phyloP scores from a whole-genome alignment of 2,797 vertebrate genomes.

The Muraenolepis orangiensis region DNA sequence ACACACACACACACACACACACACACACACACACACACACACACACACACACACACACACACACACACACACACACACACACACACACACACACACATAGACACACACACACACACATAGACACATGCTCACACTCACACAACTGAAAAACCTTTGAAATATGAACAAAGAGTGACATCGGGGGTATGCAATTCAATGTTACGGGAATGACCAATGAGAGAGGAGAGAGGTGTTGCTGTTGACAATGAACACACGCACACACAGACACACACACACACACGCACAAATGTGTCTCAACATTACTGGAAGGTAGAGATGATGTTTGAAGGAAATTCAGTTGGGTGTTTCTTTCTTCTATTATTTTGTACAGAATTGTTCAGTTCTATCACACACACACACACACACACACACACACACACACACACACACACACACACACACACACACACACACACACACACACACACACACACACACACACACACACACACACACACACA shows the following conservation, averaged over 20 bases:
- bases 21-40: slow-evolving; percentile 4
- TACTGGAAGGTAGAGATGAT: background rate
- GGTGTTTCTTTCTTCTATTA: background rate
- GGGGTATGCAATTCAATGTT: slow-evolving; percentile 74
- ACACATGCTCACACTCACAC: slow-evolving; percentile 19
- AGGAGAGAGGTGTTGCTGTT: slow-evolving; percentile 35
- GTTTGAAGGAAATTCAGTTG: background rate
- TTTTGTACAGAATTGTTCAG: background rate
- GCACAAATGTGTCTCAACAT: background rate
- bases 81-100: slow-evolving; percentile 3
- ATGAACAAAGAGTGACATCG: slow-evolving; percentile 22
- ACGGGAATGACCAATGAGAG: slow-evolving; percentile 37
- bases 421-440: no score
- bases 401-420: no score
- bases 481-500: slow-evolving; percentile 3
- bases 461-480: slow-evolving; percentile 19
- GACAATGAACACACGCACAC: slow-evolving; percentile 18
- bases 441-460: no score
- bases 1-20: slow-evolving; percentile 11
- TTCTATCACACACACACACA: no score
- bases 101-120: slow-evolving; percentile 3
- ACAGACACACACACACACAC: slow-evolving; percentile 3
- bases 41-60: slow-evolving; percentile 11
- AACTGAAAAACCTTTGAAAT: slow-evolving; percentile 54
- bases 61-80: slow-evolving; percentile 10